Evolutionary conservation across 2,797 vertebrate genomes (phyloP).

Genomic region (Fistularia commersonii): DNA sequence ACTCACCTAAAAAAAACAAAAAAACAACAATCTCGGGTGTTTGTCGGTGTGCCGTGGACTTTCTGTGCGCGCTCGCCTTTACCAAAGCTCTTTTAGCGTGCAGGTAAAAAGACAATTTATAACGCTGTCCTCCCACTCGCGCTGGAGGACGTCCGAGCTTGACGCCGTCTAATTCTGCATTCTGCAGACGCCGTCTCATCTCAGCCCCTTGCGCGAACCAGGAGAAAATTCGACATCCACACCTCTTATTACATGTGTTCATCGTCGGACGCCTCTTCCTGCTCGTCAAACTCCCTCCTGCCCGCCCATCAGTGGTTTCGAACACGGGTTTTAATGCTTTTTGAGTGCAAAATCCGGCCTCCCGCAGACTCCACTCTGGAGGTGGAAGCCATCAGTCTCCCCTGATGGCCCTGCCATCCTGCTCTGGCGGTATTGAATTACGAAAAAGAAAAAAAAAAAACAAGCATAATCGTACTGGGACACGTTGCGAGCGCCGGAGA

Average conservation of each 20-base stretch:
- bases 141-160: not conserved
- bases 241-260: conserved; percentile 10
- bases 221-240: conserved; percentile 7
- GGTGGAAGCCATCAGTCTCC: conserved; percentile 53
- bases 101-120: not conserved
- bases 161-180: not conserved
- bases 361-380: conserved; percentile 41
- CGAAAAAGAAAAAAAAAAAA: not conserved
- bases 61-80: no score
- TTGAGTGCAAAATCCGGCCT: conserved; percentile 47
- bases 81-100: no score
- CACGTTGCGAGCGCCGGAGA: conserved; percentile 23
- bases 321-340: conserved; percentile 49
- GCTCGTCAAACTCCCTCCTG: conserved; percentile 6
- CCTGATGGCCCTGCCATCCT: conserved; percentile 39
- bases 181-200: not conserved
- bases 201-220: not conserved
- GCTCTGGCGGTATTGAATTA: conserved; percentile 49
- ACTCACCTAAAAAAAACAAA: no score
- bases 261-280: not conserved
- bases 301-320: conserved; percentile 46
- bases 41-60: no score
- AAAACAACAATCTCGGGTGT: no score
- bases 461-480: conserved; percentile 15
- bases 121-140: no score